Percentiles rank a stretch among this genome's conserved stretches.
Conservation (phyloP, 2,888 invertebrate species). For the Tenthredo scrophulariae region DNA sequence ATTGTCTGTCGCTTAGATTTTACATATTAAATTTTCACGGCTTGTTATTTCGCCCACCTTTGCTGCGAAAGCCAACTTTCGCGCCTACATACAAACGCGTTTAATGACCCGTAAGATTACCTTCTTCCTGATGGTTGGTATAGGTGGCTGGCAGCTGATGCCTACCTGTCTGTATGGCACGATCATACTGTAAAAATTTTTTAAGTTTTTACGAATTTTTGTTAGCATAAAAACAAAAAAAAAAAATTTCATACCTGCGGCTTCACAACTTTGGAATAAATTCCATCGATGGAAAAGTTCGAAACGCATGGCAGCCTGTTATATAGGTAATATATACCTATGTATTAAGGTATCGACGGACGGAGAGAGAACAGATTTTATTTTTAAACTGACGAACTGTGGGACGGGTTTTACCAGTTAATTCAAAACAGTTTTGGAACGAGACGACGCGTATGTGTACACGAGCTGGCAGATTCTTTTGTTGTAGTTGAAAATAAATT, state of each 20-base stretch:
- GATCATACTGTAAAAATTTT: background rate
- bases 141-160: background rate
- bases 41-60: slow-evolving; percentile 48
- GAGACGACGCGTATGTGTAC: background rate
- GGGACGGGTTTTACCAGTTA: background rate
- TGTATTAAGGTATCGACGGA: background rate
- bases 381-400: background rate
- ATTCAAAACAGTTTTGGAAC: slow-evolving; percentile 12
- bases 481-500: slow-evolving; percentile 28
- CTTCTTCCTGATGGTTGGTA: background rate
- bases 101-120: slow-evolving; percentile 53
- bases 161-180: background rate
- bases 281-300: background rate
- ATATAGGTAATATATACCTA: too few species aligned
- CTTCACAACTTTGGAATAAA: background rate
- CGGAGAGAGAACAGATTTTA: background rate
- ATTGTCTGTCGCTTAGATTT: slow-evolving; percentile 51
- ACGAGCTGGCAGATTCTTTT: slow-evolving; percentile 24
- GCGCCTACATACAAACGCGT: slow-evolving; percentile 45
- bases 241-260: too few species aligned
- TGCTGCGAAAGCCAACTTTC: slow-evolving; percentile 23
- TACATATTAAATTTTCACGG: slow-evolving; percentile 55
- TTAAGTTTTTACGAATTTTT: background rate
- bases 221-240: too few species aligned
- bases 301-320: background rate